Conservation (phyloP, 2,888 invertebrate species). For the Suillia variegata region DNA sequence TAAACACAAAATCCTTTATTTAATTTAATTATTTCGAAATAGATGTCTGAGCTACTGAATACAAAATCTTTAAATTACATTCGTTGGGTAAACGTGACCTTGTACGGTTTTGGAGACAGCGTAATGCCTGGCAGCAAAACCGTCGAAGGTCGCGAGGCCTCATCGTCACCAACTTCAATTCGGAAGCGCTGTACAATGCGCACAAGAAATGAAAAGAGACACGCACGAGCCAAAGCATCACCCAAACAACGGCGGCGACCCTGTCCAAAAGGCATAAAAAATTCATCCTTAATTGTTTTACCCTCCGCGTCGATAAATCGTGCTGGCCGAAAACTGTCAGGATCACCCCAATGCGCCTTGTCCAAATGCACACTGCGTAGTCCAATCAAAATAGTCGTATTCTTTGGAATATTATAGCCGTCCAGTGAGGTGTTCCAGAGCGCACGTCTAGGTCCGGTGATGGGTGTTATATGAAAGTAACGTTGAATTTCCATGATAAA, state of each 20-base stretch:
- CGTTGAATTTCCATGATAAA: conserved; percentile 67
- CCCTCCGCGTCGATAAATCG: conserved; percentile 64
- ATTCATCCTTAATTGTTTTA: conserved; percentile 49
- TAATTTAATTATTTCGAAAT: too few relatives aligned
- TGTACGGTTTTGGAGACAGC: conserved; percentile 65
- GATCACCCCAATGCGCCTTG: conserved; percentile 66
- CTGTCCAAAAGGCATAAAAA: conserved; percentile 60
- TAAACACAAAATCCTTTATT: too few relatives aligned
- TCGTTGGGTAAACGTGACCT: conserved; percentile 55
- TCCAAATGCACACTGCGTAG: conserved; percentile 66
- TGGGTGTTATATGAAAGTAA: conserved; percentile 64
- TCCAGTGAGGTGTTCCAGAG: conserved; percentile 64
- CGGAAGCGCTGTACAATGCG: conserved; percentile 67
- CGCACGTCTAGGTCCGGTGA: conserved; percentile 66
- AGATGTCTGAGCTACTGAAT: too few relatives aligned
- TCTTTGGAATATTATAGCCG: conserved; percentile 65
- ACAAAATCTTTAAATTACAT: too few relatives aligned
- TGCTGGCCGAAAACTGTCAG: conserved; percentile 69
- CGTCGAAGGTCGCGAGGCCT: conserved; percentile 60
- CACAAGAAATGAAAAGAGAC: conserved; percentile 68
- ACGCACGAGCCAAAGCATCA: conserved; percentile 67
- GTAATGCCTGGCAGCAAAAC: conserved; percentile 65
- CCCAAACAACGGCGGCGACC: conserved; percentile 72
- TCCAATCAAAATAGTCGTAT: conserved; percentile 64
- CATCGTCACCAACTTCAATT: conserved; percentile 58